Evolutionary conservation across 2,113 vertebrate species (phyloP).

Genomic region (Acrocephalus kingi): DNA sequence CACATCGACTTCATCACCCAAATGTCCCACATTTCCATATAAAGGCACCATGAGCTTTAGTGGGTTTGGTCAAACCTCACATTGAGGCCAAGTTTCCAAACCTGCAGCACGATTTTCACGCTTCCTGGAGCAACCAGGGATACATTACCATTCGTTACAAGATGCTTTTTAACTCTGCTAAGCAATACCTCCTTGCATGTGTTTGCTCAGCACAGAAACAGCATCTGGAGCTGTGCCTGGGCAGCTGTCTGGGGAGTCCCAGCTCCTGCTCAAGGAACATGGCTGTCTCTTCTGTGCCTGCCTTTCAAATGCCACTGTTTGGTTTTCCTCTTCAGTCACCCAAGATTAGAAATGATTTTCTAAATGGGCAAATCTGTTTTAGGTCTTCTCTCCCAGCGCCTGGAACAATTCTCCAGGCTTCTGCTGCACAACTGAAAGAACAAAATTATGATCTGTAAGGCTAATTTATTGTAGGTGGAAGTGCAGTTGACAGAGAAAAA

Average conservation of each 20-base stretch:
- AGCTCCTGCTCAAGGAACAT: not conserved
- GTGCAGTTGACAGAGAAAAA: not conserved
- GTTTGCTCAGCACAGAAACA: not conserved
- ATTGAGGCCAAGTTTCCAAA: not conserved
- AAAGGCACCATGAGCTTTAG: not conserved
- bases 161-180: not conserved
- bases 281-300: not conserved
- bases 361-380: not conserved
- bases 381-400: not conserved
- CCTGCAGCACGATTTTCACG: not conserved
- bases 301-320: not conserved
- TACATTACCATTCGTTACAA: not conserved
- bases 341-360: not conserved
- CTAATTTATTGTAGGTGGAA: not conserved
- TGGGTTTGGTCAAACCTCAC: not conserved
- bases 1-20: not conserved
- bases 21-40: not conserved
- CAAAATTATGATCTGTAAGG: not conserved
- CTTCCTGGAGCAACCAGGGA: not conserved
- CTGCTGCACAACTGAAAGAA: not conserved
- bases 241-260: not conserved
- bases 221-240: not conserved
- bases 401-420: not conserved
- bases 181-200: not conserved
- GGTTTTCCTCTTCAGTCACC: not conserved